These are phyloP conservation scores for Tigriopus californicus DNA, from an alignment of 2,888 invertebrate species.

Conservation along the genomic window DNA sequence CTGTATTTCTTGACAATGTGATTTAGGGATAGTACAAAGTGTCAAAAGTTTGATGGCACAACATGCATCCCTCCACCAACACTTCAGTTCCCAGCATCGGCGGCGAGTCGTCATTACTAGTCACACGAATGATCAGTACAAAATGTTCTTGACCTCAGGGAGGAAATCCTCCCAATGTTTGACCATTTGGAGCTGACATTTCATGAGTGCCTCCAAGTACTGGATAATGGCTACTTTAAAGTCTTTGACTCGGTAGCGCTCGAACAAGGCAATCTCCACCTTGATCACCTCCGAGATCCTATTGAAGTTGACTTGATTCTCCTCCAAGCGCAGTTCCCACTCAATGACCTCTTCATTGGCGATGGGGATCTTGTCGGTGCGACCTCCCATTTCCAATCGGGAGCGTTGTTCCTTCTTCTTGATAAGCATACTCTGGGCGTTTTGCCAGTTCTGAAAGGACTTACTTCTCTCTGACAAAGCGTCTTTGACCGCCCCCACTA, in stretches of 20 bases:
- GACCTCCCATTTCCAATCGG: constrained; percentile 69
- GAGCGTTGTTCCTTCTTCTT: constrained; percentile 85
- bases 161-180: constrained; percentile 91
- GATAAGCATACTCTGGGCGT: constrained; percentile 82
- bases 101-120: too few relatives aligned
- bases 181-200: constrained; percentile 58
- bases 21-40: too few relatives aligned
- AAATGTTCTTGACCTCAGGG: constrained; percentile 82
- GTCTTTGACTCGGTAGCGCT: constrained; percentile 65
- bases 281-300: constrained; percentile 83
- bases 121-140: constrained; percentile 35
- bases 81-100: too few relatives aligned
- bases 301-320: constrained; percentile 88
- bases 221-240: constrained; percentile 72
- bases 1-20: too few relatives aligned
- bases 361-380: constrained; percentile 53
- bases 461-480: constrained; percentile 52
- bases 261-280: constrained; percentile 80
- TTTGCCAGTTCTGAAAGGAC: constrained; percentile 93
- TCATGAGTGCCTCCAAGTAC: constrained; percentile 81
- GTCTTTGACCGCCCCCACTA: constrained; percentile 27
- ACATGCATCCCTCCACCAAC: too few relatives aligned
- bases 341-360: constrained; percentile 80
- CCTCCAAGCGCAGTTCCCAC: constrained; percentile 41
- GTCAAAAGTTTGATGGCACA: too few relatives aligned